A percentile compares a stretch with the other conserved stretches of the same genome.
phyloP scores from a whole-genome alignment of 2,888 invertebrate species.

The Tachina lurida region DNA sequence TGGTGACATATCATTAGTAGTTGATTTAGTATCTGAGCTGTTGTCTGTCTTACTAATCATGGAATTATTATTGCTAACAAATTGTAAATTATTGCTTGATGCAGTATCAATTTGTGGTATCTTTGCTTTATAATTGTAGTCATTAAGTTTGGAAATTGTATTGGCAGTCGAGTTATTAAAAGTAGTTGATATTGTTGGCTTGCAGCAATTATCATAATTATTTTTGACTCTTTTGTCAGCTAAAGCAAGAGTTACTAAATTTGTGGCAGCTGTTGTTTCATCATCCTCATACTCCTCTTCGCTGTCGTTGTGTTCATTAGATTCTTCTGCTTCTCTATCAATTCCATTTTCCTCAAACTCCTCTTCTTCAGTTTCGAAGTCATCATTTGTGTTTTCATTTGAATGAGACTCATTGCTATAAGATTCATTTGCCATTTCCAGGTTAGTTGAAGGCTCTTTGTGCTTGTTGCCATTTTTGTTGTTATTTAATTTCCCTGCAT shows the following conservation, averaged over 20 bases:
- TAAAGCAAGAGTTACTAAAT: constrained; percentile 45
- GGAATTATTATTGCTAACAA: constrained; percentile 11
- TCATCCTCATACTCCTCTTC: constrained; percentile 53
- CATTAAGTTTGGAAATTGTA: not conserved
- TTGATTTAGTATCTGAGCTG: constrained; percentile 7
- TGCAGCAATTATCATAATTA: constrained; percentile 26
- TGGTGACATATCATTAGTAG: constrained; percentile 31
- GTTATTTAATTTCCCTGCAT: not conserved
- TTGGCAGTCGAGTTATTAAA: not conserved
- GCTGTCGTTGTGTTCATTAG: not conserved
- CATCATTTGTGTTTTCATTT: constrained; percentile 26
- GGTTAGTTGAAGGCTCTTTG: not conserved
- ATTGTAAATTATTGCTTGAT: constrained; percentile 35
- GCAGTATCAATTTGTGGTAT: constrained; percentile 19
- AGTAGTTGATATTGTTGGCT: not conserved
- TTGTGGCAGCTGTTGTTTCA: constrained; percentile 46
- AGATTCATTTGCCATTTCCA: constrained; percentile 4
- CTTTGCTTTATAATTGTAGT: constrained; percentile 6
- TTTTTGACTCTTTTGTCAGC: not conserved
- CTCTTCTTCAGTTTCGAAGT: not conserved
- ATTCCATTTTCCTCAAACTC: not conserved
- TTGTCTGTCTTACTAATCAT: constrained; percentile 13
- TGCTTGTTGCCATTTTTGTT: not conserved
- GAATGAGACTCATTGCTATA: constrained; percentile 34
- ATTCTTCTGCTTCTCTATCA: constrained; percentile 11